These are phyloP conservation scores for Microcebus murinus DNA, from an alignment of 2,113 vertebrate genomes.

Conservation along the genomic window DNA sequence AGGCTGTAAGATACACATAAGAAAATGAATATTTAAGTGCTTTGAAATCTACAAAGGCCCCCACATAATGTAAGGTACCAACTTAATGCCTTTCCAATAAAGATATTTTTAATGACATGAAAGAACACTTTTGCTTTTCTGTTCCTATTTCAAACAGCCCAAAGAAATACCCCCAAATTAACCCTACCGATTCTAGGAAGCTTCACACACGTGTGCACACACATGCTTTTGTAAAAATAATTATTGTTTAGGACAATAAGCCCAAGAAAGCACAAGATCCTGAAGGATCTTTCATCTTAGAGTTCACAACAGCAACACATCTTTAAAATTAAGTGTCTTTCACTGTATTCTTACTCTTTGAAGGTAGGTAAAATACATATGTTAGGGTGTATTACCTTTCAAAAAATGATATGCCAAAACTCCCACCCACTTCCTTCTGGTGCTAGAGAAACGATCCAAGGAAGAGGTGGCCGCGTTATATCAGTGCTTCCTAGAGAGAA, in stretches of 20 bases:
- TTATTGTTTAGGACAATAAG: neutral
- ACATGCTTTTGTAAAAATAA: neutral
- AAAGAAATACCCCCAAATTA: constrained; percentile 52
- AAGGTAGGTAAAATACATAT: neutral
- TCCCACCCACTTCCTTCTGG: neutral
- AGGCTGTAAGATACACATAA: neutral
- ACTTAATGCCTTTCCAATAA: constrained; percentile 42
- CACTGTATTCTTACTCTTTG: neutral
- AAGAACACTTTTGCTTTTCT: constrained; percentile 54
- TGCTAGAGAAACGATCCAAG: neutral
- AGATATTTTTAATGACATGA: constrained; percentile 45
- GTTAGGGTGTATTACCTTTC: neutral
- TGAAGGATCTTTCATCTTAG: neutral
- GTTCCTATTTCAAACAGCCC: constrained; percentile 54
- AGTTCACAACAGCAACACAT: neutral
- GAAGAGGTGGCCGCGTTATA: neutral
- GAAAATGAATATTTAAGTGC: constrained; percentile 1
- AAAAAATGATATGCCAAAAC: neutral
- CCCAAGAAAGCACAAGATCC: neutral
- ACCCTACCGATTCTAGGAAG: constrained; percentile 54
- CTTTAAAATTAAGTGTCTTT: constrained; percentile 15
- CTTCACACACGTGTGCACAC: neutral
- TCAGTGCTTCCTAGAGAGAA: neutral
- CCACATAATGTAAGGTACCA: neutral
- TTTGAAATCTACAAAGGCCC: constrained; percentile 37